Percentiles rank a stretch among this genome's conserved stretches.
Conservation (phyloP, 2,888 invertebrate genomes). For the Podotricha telesiphe region DNA sequence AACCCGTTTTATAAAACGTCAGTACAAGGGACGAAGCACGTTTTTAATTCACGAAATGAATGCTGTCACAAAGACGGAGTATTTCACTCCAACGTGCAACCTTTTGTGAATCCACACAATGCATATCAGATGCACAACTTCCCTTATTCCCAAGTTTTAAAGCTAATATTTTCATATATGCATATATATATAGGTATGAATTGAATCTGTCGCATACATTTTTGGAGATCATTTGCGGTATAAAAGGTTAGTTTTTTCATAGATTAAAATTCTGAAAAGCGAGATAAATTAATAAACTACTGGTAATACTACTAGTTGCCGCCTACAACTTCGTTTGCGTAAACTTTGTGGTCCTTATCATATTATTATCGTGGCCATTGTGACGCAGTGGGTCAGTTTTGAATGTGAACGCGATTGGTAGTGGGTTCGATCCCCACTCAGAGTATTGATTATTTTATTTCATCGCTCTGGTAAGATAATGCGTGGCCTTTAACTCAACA, state of each 20-base stretch:
- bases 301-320: too few relatives aligned
- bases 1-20: not conserved
- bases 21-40: constrained; percentile 8
- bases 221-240: not conserved
- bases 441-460: too few relatives aligned
- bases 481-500: too few relatives aligned
- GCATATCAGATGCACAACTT: constrained; percentile 39
- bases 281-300: too few relatives aligned
- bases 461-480: too few relatives aligned
- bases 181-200: not conserved
- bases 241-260: not conserved
- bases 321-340: too few relatives aligned
- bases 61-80: constrained; percentile 28
- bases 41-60: constrained; percentile 40
- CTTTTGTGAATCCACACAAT: constrained; percentile 38
- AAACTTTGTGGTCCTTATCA: too few relatives aligned
- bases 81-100: constrained; percentile 35
- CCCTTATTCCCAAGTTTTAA: constrained; percentile 18
- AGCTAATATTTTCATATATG: constrained; percentile 25
- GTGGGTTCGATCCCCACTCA: too few relatives aligned
- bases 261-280: too few relatives aligned
- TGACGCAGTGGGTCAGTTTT: too few relatives aligned
- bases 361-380: too few relatives aligned
- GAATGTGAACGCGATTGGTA: too few relatives aligned
- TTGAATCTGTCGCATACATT: constrained; percentile 1